Percentiles rank a stretch among this genome's conserved stretches.
Evolutionary conservation across 2,113 vertebrate genomes (phyloP).

Genomic region (Dryoscopus gambensis): DNA sequence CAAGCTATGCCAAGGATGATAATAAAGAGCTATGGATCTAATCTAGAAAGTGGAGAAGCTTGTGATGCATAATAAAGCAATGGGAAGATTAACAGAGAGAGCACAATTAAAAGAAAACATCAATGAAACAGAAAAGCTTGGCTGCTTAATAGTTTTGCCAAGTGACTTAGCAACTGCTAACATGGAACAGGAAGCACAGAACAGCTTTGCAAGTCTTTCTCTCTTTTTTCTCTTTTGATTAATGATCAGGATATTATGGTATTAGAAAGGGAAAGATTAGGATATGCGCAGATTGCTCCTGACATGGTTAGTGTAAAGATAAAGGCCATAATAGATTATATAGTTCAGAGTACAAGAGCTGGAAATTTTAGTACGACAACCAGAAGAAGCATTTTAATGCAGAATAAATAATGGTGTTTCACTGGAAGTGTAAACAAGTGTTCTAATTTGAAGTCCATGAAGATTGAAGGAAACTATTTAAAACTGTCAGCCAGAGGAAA

Average conservation of each 20-base stretch:
- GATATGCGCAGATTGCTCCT: not conserved
- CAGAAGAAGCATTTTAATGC: not conserved
- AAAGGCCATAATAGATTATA: not conserved
- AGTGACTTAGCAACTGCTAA: not conserved
- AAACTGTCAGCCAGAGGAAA: not conserved
- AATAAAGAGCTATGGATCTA: not conserved
- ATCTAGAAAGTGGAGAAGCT: not conserved
- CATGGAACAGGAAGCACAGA: not conserved
- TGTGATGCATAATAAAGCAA: not conserved
- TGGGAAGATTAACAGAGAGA: not conserved
- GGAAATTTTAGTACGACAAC: not conserved
- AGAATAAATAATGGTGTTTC: not conserved
- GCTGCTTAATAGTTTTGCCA: not conserved
- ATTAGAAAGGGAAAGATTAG: slow-evolving; percentile 1
- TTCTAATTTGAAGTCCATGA: not conserved
- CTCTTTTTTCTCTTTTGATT: not conserved
- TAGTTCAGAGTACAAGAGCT: not conserved
- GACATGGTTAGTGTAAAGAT: not conserved
- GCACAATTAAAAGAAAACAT: not conserved
- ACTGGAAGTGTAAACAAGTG: not conserved
- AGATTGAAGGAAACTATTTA: not conserved
- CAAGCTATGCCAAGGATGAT: not conserved
- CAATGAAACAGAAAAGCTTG: not conserved
- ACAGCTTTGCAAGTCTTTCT: not conserved
- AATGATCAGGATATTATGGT: slow-evolving; percentile 16